phyloP scores from a whole-genome alignment of 2,888 invertebrate species.

The Drosophila siamana region DNA sequence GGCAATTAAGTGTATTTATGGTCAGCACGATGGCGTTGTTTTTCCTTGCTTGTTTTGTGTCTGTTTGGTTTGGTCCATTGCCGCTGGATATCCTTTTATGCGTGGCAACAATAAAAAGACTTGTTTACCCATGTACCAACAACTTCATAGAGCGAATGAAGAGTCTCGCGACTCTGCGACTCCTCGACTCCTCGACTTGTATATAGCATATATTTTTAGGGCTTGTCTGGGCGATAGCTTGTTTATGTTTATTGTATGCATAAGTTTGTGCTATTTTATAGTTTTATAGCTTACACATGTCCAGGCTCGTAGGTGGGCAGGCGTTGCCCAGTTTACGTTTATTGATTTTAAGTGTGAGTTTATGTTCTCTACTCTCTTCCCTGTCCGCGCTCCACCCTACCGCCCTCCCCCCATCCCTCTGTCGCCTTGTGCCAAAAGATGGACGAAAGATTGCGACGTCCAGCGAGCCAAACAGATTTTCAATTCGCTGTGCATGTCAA shows the following conservation, averaged over 20 bases:
- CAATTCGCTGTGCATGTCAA: conserved; percentile 67
- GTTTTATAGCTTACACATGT: conserved; percentile 69
- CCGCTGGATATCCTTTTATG: conserved; percentile 73
- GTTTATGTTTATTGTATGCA: conserved; percentile 73
- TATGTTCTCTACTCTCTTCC: conserved; percentile 52
- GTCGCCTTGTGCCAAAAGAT: conserved; percentile 10
- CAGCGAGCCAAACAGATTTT: conserved; percentile 12
- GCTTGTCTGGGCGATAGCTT: conserved; percentile 39
- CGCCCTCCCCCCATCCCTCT: no score
- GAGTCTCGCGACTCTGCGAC: neutral
- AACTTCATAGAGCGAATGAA: conserved; percentile 63
- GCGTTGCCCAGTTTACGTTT: conserved; percentile 71
- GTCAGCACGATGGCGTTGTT: conserved; percentile 33
- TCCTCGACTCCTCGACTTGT: neutral
- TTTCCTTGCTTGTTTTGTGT: neutral
- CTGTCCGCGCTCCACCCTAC: no score
- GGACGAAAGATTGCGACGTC: conserved; percentile 27
- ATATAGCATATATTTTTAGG: conserved; percentile 39
- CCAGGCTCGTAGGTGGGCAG: conserved; percentile 61
- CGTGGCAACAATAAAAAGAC: conserved; percentile 72
- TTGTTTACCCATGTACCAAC: conserved; percentile 79
- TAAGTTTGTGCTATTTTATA: conserved; percentile 77
- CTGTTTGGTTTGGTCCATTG: conserved; percentile 48
- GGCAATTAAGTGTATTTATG: conserved; percentile 79
- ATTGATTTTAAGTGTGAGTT: conserved; percentile 80